Base-by-base conservation (phyloP, 2,797 vertebrate species). In the Phoxinus dragarum region DNA sequence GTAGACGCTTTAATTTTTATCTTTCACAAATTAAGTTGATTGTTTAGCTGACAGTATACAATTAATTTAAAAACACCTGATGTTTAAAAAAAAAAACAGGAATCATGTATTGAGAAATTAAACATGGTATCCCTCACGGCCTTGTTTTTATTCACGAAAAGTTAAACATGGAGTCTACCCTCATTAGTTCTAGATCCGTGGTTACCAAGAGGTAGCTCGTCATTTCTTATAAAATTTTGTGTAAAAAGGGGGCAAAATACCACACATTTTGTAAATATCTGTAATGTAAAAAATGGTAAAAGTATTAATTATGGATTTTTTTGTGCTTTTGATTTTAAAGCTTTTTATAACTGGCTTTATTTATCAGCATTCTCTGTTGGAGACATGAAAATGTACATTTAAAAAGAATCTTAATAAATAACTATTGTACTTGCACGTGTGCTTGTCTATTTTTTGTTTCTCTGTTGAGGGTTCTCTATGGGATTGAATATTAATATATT, bases 391-490 rank as follows among this genome's bases (percentile, higher is more conserved):
- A 71, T 91, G 93, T 91, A 96, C 94, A 96, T 95, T 94, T 95
- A 93, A 83, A 93, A 91, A 90, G 90, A 90, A 88, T 49, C 89
- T 90, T 92, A 97, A 96, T 97, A 97, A 97, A 97, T 94, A 90
- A 90, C 73, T 87, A 59, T 66, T 66, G 64, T 66, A 34, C 64
- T 66, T 66, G 12, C 34, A 34, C 0, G 0, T 34, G 27, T 66
- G 27, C 14, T 17, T 66, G 64, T 66, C 61, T 64, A 3, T 11
- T 49, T 5, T 12, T 56, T 23, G n/a, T 16, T 14, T 10, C 59
- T 64, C 59, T 64, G n/a, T 14, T 66, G 14, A 34, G 31, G 31
- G 27, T 64, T 64, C 61, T 66, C 1, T 16, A 16, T 34, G 6
- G 6, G 2, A 34, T 14, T 31, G 12, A 16, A 31, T 61, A 31